A percentile compares a stretch with the other conserved stretches of the same genome.
Evolutionary conservation across 2,113 vertebrate genomes (phyloP).

Genomic region (Anthoscopus minutus): DNA sequence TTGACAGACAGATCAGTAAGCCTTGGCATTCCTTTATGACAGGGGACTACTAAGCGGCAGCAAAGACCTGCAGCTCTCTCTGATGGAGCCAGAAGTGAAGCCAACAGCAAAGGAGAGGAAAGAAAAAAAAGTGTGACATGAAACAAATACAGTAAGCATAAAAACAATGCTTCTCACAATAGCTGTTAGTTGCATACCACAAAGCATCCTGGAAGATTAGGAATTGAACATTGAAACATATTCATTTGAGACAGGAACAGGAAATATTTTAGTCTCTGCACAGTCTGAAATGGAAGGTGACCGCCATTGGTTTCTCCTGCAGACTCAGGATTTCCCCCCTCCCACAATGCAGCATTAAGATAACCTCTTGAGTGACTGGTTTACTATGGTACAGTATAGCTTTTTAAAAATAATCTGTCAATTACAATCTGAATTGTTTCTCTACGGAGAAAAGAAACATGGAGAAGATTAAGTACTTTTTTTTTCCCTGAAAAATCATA

Average conservation of each 20-base stretch:
- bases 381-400: neutral
- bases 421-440: neutral
- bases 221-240: constrained; percentile 40
- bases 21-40: constrained; percentile 97
- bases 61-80: constrained; percentile 97
- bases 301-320: neutral
- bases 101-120: constrained; percentile 65
- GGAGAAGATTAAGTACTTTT: neutral
- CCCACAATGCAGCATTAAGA: neutral
- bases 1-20: constrained; percentile 98
- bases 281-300: constrained; percentile 15
- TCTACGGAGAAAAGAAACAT: neutral
- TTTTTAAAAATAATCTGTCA: neutral
- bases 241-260: constrained; percentile 31
- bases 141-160: constrained; percentile 68
- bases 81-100: constrained; percentile 72
- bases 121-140: constrained; percentile 70
- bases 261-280: constrained; percentile 34
- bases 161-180: constrained; percentile 47
- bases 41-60: constrained; percentile 95
- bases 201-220: constrained; percentile 49
- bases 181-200: constrained; percentile 52
- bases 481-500: neutral
- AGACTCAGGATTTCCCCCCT: neutral
- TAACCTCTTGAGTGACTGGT: neutral